phyloP scores from a whole-genome alignment of 2,797 vertebrate genomes.

The Chanos chanos region DNA sequence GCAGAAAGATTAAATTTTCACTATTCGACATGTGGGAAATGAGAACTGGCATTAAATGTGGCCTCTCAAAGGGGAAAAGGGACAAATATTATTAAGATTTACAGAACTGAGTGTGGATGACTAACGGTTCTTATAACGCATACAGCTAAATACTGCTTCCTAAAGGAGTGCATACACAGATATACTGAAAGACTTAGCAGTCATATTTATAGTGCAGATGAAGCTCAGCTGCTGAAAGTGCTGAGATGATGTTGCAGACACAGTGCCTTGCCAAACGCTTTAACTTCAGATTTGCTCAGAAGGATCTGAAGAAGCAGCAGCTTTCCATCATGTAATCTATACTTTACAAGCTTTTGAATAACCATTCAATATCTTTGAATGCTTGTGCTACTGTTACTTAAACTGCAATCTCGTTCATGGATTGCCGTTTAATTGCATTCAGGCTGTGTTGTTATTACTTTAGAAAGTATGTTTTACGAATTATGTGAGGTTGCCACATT shows the following conservation, averaged over 20 bases:
- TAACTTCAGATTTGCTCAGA: too few species aligned
- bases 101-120: slow-evolving; percentile 55
- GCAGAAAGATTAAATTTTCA: slow-evolving; percentile 58
- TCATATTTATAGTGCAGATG: too few species aligned
- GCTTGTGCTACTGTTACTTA: background rate
- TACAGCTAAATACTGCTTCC: background rate
- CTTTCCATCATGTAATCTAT: too few species aligned
- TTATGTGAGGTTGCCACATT: too few species aligned
- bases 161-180: background rate
- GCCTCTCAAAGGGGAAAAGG: slow-evolving; percentile 52
- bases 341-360: too few species aligned
- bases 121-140: slow-evolving; percentile 41
- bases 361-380: too few species aligned
- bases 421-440: background rate
- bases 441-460: background rate
- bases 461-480: background rate
- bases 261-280: too few species aligned
- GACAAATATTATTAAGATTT: slow-evolving; percentile 64
- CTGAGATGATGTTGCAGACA: too few species aligned
- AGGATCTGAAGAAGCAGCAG: too few species aligned
- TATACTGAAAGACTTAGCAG: background rate
- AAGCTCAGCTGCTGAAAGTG: too few species aligned
- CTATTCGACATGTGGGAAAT: slow-evolving; percentile 56
- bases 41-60: slow-evolving; percentile 55
- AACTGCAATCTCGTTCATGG: background rate